Evolutionary conservation across 2,888 invertebrate species (phyloP).

Genomic region (Heliconius aoede): DNA sequence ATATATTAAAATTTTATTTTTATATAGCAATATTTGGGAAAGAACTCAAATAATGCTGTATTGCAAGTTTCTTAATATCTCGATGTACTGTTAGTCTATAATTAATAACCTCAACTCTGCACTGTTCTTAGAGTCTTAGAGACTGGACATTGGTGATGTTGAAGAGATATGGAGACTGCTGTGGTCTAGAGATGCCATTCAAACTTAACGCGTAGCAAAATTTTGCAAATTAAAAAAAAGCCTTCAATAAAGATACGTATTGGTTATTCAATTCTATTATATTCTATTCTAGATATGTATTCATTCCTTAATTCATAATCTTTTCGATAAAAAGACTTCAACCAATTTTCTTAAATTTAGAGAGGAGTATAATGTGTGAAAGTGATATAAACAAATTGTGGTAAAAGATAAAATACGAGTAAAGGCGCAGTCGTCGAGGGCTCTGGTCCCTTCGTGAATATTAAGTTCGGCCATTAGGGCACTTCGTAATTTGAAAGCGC

Average conservation of each 20-base stretch:
- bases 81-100: not conserved
- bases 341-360: not conserved
- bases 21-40: no score
- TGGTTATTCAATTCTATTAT: no score
- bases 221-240: no score
- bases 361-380: slow-evolving; percentile 4
- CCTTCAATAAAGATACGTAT: no score
- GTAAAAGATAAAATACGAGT: slow-evolving; percentile 50
- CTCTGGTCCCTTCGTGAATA: slow-evolving; percentile 70
- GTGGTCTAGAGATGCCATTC: no score
- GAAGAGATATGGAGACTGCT: not conserved
- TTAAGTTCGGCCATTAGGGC: slow-evolving; percentile 74
- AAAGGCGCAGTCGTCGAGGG: slow-evolving; percentile 47
- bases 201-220: no score
- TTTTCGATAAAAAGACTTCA: not conserved
- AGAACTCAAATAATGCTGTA: no score
- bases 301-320: no score
- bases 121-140: not conserved
- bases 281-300: no score
- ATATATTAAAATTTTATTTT: no score
- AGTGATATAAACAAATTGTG: slow-evolving; percentile 53
- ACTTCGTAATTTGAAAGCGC: slow-evolving; percentile 70
- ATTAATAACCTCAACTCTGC: not conserved
- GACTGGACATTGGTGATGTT: not conserved
- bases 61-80: no score